Evolutionary conservation across 2,113 vertebrate species (phyloP), one percentile per base, ranked within the genome.

Genomic region (Hyla sarda): DNA sequence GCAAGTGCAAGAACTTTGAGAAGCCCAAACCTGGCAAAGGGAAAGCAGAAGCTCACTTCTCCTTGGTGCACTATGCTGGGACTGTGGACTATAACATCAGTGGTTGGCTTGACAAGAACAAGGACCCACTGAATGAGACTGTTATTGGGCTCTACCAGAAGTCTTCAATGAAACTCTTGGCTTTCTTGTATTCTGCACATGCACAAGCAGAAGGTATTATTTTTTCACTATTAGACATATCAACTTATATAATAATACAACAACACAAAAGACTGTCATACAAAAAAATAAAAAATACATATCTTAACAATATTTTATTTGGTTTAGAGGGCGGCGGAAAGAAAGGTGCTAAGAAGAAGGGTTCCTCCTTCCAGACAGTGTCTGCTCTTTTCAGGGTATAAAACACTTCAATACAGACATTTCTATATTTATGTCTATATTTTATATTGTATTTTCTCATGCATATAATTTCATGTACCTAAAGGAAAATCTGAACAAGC

Each of bases 291-390:
- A n/a, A n/a, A n/a, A n/a, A n/a, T n/a, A n/a, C n/a, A n/a, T n/a
- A n/a, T n/a, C n/a, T n/a, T 11, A 52, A 50, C 7, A 52, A 69
- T 32, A 48, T 34, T 45, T 10, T 10, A 34, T 32, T 30, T 16
- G 21, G n/a, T 47, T 82, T 88, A 95, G 95, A 92, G 52, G 89
- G 92, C 0, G 32, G 91, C 45, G 48, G 92, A 58, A 98, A 97
- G 91, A 98, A 98, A 87, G 95, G 85, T 0, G 93, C 88, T 82
- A 98, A 99, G 91, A 99, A 99, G 93, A 99, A 99, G 93, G 97
- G 97, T 74, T 96, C 96, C 25, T 99, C 97, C 78, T 97, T 99
- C 91, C 97, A 99, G 92, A 98, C 97, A 0, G 97, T 98, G 58
- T 99, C 97, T 0, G 96, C 97, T 87, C 93, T 97, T 77, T 98